Evolutionary conservation across 2,888 invertebrate species (phyloP).

Genomic region (Pristionchus exspectatus): DNA sequence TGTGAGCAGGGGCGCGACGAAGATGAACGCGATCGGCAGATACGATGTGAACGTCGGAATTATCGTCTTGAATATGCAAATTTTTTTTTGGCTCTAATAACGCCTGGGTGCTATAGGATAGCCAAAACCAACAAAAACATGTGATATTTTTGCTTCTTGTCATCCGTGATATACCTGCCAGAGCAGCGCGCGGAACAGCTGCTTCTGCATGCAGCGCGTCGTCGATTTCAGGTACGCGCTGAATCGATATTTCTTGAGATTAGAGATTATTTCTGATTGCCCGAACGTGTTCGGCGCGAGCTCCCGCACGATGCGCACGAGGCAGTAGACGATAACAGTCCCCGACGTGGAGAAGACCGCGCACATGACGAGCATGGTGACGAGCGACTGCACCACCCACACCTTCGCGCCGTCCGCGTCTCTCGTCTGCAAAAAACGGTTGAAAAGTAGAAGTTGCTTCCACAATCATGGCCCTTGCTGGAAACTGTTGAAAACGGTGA

Average conservation of each 20-base stretch:
- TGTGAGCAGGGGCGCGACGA: not conserved
- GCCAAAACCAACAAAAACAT: too few relatives aligned
- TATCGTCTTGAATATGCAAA: not conserved
- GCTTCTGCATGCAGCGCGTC: not conserved
- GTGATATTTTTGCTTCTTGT: too few relatives aligned
- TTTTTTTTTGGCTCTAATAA: too few relatives aligned
- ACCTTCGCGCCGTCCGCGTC: not conserved
- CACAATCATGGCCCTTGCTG: too few relatives aligned
- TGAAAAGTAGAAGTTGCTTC: too few relatives aligned
- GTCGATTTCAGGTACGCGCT: not conserved
- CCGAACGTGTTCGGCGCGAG: not conserved
- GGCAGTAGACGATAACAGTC: not conserved
- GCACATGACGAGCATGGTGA: not conserved
- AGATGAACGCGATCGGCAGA: not conserved
- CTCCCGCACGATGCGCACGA: not conserved
- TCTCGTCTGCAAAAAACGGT: too few relatives aligned
- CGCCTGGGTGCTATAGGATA: too few relatives aligned
- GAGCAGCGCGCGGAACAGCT: not conserved
- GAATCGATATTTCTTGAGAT: too few relatives aligned
- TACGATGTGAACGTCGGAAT: conserved; percentile 9
- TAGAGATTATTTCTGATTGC: too few relatives aligned
- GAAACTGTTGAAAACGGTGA: too few relatives aligned
- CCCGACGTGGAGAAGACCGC: conserved; percentile 13
- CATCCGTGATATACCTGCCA: conserved; percentile 4
- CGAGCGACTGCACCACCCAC: not conserved